Conservation (phyloP, 2,113 vertebrate species). For the Scophthalmus maximus region DNA sequence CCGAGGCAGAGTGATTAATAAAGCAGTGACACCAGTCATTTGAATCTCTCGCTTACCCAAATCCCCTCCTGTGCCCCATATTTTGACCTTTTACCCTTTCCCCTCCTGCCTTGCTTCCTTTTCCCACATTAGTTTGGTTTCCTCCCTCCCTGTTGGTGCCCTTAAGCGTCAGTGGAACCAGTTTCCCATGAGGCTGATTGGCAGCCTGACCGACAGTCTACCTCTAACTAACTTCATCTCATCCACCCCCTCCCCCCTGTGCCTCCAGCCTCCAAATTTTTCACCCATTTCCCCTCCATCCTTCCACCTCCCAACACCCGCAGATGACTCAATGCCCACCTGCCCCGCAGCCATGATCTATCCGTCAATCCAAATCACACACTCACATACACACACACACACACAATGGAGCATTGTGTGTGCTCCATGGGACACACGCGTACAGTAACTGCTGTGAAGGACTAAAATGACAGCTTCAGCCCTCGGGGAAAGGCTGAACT, state of each 20-base stretch:
- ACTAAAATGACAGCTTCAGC: slow-evolving; percentile 66
- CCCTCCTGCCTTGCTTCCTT: slow-evolving; percentile 26
- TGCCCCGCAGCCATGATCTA: slow-evolving; percentile 71
- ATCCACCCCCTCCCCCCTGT: slow-evolving; percentile 7
- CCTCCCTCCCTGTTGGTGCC: slow-evolving; percentile 47
- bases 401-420: slow-evolving; percentile 57
- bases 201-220: slow-evolving; percentile 59
- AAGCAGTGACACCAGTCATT: slow-evolving; percentile 19
- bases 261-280: slow-evolving; percentile 29
- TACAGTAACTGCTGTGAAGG: slow-evolving; percentile 65
- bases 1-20: slow-evolving; percentile 16
- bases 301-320: slow-evolving; percentile 43
- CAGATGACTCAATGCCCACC: slow-evolving; percentile 67
- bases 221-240: slow-evolving; percentile 51
- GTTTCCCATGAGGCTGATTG: slow-evolving; percentile 69
- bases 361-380: slow-evolving; percentile 68
- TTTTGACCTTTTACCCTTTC: slow-evolving; percentile 37
- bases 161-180: slow-evolving; percentile 52
- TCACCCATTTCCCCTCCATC: slow-evolving; percentile 52
- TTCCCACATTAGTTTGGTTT: slow-evolving; percentile 55
- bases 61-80: background rate
- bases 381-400: slow-evolving; percentile 40
- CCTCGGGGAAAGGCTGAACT: slow-evolving; percentile 68
- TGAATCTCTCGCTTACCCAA: slow-evolving; percentile 12
- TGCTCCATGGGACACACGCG: slow-evolving; percentile 33